These are phyloP conservation scores for Melinopterus prodromus DNA, from an alignment of 2,888 invertebrate genomes.

Conservation along the genomic window DNA sequence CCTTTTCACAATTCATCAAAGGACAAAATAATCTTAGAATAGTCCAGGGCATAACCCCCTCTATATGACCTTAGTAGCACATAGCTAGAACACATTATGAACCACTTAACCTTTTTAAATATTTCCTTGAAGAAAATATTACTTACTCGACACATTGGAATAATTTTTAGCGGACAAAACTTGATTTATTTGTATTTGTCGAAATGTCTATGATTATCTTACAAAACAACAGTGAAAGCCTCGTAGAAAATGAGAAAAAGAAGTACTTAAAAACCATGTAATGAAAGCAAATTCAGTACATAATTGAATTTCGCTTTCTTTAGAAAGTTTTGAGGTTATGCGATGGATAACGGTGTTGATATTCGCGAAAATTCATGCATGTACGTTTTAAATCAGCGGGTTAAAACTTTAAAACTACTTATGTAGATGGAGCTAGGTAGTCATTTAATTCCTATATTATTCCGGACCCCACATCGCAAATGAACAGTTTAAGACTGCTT, in stretches of 20 bases:
- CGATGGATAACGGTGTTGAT: not conserved
- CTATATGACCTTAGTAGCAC: no score
- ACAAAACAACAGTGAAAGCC: conserved; percentile 4
- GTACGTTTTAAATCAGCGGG: not conserved
- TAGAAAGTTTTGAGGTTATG: conserved; percentile 4
- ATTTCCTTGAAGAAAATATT: no score
- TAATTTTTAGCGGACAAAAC: no score
- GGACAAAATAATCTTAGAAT: no score
- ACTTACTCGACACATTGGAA: no score
- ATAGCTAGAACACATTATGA: no score
- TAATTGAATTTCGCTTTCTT: not conserved
- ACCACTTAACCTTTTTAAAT: no score
- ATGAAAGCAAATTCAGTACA: not conserved
- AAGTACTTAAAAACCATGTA: not conserved
- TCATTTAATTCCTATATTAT: not conserved
- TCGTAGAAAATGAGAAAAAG: not conserved
- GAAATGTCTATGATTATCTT: not conserved
- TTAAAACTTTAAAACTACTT: not conserved
- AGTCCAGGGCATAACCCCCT: no score
- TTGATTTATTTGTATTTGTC: no score
- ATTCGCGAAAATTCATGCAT: not conserved
- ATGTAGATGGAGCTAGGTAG: no score
- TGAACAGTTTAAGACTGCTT: not conserved
- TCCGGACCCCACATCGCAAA: not conserved
- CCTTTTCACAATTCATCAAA: no score